Conservation (phyloP, 2,888 invertebrate genomes). For the Rutpela maculata region DNA sequence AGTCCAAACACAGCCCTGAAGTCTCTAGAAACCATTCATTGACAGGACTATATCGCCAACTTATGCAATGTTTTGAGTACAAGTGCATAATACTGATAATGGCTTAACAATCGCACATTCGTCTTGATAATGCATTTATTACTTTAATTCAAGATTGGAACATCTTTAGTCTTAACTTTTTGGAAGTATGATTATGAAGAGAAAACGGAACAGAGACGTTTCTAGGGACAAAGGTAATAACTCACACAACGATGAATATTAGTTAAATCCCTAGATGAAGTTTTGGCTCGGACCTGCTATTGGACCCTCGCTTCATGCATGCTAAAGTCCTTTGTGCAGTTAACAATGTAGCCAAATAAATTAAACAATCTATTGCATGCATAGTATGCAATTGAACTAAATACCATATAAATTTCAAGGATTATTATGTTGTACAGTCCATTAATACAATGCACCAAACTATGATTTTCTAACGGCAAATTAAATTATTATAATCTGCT, state of each 20-base stretch:
- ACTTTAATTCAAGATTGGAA: no score
- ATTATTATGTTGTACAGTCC: background rate
- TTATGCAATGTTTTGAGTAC: no score
- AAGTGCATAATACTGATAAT: no score
- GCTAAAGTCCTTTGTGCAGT: background rate
- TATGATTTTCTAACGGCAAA: no score
- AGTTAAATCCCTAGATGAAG: background rate
- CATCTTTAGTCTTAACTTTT: background rate
- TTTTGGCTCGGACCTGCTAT: background rate
- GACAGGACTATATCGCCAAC: no score
- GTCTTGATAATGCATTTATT: no score
- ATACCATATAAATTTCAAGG: background rate
- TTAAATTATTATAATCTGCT: no score
- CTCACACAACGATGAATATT: background rate
- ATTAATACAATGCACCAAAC: no score
- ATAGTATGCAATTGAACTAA: background rate
- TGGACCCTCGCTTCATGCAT: background rate
- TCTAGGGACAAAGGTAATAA: background rate
- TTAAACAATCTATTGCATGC: background rate
- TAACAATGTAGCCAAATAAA: background rate
- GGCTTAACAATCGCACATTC: no score
- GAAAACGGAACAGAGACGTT: background rate
- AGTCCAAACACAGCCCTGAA: no score
- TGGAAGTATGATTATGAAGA: background rate
- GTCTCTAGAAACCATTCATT: no score